Evolutionary conservation across 2,113 vertebrate genomes (phyloP).

Genomic region (Prunella himalayana): DNA sequence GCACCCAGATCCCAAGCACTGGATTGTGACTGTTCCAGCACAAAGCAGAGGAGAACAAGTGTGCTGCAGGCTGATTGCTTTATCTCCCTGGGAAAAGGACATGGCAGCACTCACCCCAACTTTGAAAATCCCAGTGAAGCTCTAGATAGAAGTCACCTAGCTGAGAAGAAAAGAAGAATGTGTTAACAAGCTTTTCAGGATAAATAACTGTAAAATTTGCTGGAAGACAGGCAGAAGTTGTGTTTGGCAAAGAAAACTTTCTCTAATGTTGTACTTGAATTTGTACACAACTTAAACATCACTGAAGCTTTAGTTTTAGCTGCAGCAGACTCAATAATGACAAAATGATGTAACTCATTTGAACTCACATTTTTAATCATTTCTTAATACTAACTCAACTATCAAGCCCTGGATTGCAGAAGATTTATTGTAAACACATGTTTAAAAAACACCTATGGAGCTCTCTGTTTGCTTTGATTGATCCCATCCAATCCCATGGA

Average conservation of each 20-base stretch:
- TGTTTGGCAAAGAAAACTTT: background rate
- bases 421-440: background rate
- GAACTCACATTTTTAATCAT: background rate
- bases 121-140: conserved; percentile 99
- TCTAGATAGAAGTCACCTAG: conserved; percentile 98
- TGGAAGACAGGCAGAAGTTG: background rate
- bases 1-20: background rate
- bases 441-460: background rate
- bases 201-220: background rate
- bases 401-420: background rate
- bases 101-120: conserved; percentile 89
- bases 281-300: background rate
- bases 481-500: background rate
- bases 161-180: conserved; percentile 73
- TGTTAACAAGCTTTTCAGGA: background rate
- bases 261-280: background rate
- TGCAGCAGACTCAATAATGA: background rate
- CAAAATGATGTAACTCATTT: background rate
- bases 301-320: background rate
- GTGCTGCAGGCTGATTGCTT: background rate
- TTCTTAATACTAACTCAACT: background rate
- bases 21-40: background rate
- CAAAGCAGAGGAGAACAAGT: background rate
- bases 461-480: background rate
- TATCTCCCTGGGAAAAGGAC: background rate